Evolutionary conservation across 2,797 vertebrate genomes (phyloP).

Genomic region (Paguma larvata): DNA sequence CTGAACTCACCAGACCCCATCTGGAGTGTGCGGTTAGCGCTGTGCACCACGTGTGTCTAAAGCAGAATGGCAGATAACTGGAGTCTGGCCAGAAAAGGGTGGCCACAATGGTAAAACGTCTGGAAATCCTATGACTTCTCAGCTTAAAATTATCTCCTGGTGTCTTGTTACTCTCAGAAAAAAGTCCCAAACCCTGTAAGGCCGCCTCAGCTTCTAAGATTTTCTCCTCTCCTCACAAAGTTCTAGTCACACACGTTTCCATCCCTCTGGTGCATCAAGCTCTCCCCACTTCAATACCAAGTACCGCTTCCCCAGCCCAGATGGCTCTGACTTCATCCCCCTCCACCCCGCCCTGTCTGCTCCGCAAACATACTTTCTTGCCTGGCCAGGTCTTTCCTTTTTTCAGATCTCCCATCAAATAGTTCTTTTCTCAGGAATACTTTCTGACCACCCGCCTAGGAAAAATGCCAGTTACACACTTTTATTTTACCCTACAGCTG

Average conservation of each 20-base stretch:
- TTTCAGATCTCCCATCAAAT: conserved; percentile 2
- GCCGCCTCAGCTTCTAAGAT: background rate
- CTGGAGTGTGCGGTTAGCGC: background rate
- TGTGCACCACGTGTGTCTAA: background rate
- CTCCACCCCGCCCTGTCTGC: background rate
- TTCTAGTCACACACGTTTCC: background rate
- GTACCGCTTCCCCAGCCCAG: background rate
- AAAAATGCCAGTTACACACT: background rate
- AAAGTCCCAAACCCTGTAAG: background rate
- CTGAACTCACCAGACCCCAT: background rate
- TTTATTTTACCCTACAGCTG: background rate
- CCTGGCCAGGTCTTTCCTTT: background rate
- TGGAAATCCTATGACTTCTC: background rate
- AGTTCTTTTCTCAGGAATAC: background rate
- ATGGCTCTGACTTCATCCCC: background rate
- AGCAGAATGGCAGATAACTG: background rate
- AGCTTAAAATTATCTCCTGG: background rate
- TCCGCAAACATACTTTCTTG: background rate
- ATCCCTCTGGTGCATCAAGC: background rate
- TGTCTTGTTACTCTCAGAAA: conserved; percentile 28
- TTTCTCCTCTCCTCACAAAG: background rate
- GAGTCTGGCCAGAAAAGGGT: background rate
- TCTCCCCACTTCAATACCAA: background rate
- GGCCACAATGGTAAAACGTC: background rate
- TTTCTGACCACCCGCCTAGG: background rate